Evolutionary conservation across 2,113 vertebrate species (phyloP).

Genomic region (Syngnathus scovelli): DNA sequence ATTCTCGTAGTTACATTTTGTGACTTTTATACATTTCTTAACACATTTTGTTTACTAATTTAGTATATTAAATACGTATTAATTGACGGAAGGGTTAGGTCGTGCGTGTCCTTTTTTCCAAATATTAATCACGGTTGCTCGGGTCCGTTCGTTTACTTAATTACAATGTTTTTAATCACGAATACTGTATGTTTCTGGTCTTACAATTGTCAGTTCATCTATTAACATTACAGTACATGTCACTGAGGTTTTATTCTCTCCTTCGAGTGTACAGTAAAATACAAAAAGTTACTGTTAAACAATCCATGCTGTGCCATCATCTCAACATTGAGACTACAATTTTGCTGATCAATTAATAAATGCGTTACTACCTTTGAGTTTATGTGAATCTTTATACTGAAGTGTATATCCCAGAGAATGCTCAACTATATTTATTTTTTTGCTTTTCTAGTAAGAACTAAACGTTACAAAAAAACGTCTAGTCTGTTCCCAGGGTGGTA

Average conservation of each 20-base stretch:
- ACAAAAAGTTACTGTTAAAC: not conserved
- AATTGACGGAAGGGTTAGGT: not conserved
- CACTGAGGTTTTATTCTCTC: not conserved
- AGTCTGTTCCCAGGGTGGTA: too few relatives aligned
- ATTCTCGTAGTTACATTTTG: not conserved
- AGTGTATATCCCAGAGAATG: not conserved
- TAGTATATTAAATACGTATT: not conserved
- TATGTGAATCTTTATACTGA: constrained; percentile 2
- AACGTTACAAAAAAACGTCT: not conserved
- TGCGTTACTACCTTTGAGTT: not conserved
- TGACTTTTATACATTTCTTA: constrained; percentile 43
- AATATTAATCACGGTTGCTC: not conserved
- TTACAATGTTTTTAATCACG: not conserved
- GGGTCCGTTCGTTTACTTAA: not conserved
- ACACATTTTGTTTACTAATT: not conserved
- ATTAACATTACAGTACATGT: not conserved
- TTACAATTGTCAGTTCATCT: not conserved
- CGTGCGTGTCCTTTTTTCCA: not conserved
- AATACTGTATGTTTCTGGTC: not conserved
- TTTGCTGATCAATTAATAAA: constrained; percentile 43
- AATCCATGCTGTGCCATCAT: not conserved
- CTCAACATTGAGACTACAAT: not conserved
- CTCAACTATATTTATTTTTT: not conserved
- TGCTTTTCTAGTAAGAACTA: not conserved
- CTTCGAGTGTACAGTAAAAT: not conserved